These are phyloP conservation scores for Zoanthus gigantus DNA, from an alignment of 92 coral and sea anemone species.

Conservation along the genomic window DNA sequence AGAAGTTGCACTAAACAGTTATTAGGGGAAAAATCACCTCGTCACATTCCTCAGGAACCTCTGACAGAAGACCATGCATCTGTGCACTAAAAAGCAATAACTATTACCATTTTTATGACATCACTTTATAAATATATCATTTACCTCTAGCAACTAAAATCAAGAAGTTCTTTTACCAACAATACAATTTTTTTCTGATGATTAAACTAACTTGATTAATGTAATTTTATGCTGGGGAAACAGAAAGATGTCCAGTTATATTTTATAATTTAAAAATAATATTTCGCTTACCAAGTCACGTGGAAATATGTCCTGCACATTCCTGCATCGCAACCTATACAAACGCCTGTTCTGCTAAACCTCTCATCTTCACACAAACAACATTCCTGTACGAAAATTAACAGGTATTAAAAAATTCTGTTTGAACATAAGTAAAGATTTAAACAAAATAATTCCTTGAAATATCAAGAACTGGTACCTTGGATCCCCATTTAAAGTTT, in stretches of 20 bases:
- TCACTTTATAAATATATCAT: no score
- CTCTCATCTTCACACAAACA: conserved; percentile 93
- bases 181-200: no score
- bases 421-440: neutral
- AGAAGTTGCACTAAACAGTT: neutral
- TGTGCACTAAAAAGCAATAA: conserved; percentile 77
- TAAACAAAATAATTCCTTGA: neutral
- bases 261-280: neutral
- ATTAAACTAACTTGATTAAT: no score
- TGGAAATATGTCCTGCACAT: conserved; percentile 97
- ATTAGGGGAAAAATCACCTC: neutral
- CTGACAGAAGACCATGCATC: conserved; percentile 95
- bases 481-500: conserved; percentile 94
- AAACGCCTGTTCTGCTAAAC: conserved; percentile 92
- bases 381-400: conserved; percentile 75
- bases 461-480: conserved; percentile 56
- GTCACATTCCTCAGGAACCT: conserved; percentile 92
- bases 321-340: conserved; percentile 98
- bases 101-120: no score
- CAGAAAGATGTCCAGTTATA: no score
- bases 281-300: conserved; percentile 85
- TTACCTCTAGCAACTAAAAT: no score
- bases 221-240: no score
- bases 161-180: no score
- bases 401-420: neutral